Evolutionary conservation across 2,888 invertebrate genomes (phyloP), one percentile per base, ranked within the genome.

Genomic region (Hydriomena furcata): DNA sequence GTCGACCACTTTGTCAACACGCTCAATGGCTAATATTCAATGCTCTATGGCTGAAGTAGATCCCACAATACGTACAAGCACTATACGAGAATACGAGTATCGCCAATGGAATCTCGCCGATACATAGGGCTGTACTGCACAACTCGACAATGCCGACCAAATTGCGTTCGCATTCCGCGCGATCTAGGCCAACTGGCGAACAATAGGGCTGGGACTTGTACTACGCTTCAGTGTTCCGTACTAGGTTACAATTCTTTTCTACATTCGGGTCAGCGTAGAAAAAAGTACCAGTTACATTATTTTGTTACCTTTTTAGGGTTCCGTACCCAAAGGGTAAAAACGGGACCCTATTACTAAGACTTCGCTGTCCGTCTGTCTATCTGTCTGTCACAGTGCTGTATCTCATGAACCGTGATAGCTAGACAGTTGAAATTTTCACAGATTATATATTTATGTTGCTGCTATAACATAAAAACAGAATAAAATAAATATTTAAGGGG

Each of bases 101-200:
- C 30, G 21, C 11, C 24, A 34, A 37, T 42, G 38, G 34, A 40
- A 47, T 52, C 38, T 38, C 28, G 4, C 17, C 17, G 4, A 4
- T 37, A 45, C 31, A 50, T 20, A 43, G 32, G n/a, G 52, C 52
- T 55, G 68, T 66, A 65, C 66, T 68, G 76, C 71, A 76, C 76
- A 80, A 79, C 78, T 74, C 76, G 75, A 84, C 85, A 83, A 85
- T 83, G 73, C 74, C 65, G 71, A 66, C 79, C 80, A 85, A 82
- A 86, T 86, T 85, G 87, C 83, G 79, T 82, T 82, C 84, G 74
- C 84, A 86, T 86, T 87, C 84, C 80, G 56, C 37, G 62, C 75
- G 70, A 88, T 85, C 81, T 85, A 79, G 87, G 85, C 69, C 86
- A 76, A 63, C 62, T 61, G 58, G 56, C 63, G 68, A 80, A 87